Base-by-base conservation (phyloP, 2,888 invertebrate genomes). In the Drymonia ruficornis region DNA sequence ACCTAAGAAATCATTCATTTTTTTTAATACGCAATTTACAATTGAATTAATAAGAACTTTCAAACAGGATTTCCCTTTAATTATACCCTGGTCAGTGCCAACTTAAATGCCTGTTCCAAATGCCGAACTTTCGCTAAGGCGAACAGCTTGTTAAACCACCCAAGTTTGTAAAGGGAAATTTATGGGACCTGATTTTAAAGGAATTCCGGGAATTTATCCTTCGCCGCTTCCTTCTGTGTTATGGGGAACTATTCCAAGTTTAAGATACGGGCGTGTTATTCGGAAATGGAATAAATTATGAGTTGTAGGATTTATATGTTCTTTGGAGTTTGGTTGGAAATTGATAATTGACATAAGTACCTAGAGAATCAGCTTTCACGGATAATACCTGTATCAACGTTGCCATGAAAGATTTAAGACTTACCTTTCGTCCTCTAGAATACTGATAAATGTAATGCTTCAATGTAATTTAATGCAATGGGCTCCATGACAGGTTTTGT, bases 61-160 rank as follows among this genome's bases (percentile, higher is more conserved):
- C 15, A 9, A 50, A 47, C 44, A 44, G 51, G 43, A 55, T 44
- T 49, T 52, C 29, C 34, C 48, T 52, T 57, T 15, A 53, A 55
- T 58, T 61, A 51, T 49, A 15, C 46, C 49, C 13, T 51, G 15
- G 29, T 43, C 42, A 18, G 29, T 34, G 18, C 47, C 43, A 43
- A 19, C 45, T 19, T n/a, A 13, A 48, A 16, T 42, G 43, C 11
- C 40, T 36, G 18, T 50, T 49, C 28, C 6, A 6, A 18, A 47
- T 47, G 15, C 16, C 19, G 19, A 48, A 61, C 15, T 52, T 50
- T 56, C 15, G 43, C 46, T 15, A 15, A 28, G 23, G 23, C 19
- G 16, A 52, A 29, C 46, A 19, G 42, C 16, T 52, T 36, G 9
- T 34, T 31, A 3, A 13, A 18, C 18, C 16, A 31, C 4, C 6